These are phyloP conservation scores for Trichechus manatus DNA, from an alignment of 2,113 vertebrate species.

Conservation along the genomic window DNA sequence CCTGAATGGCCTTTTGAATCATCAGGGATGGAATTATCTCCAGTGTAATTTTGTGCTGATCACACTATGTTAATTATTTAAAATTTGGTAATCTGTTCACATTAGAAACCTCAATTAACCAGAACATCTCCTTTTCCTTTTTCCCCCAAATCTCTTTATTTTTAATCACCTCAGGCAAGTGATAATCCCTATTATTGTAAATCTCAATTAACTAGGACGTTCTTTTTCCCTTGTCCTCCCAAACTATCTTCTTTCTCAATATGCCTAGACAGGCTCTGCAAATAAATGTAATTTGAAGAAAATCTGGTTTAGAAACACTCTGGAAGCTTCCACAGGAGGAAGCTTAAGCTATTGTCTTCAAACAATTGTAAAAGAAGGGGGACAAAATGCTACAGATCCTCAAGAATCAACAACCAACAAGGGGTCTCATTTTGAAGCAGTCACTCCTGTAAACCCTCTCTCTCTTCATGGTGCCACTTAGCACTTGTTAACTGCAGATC, in stretches of 20 bases:
- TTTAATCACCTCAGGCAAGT: neutral
- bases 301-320: neutral
- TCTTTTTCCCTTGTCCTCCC: neutral
- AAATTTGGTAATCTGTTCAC: neutral
- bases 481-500: neutral
- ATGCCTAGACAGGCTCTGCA: neutral
- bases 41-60: constrained; percentile 13
- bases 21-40: constrained; percentile 15
- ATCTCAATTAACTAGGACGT: neutral
- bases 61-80: constrained; percentile 37
- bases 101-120: constrained; percentile 10
- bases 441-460: neutral
- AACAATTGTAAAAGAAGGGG: neutral
- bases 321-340: neutral
- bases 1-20: neutral
- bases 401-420: neutral
- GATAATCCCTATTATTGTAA: neutral
- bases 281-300: neutral
- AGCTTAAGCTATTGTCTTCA: neutral
- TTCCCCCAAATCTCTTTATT: neutral
- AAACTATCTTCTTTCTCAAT: constrained; percentile 7
- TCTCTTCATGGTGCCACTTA: neutral
- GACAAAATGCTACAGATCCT: neutral
- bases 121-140: neutral
- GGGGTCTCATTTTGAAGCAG: neutral